These are phyloP conservation scores for Xylocopa sonorina DNA, from an alignment of 1,140 invertebrate genomes.

Conservation along the genomic window DNA sequence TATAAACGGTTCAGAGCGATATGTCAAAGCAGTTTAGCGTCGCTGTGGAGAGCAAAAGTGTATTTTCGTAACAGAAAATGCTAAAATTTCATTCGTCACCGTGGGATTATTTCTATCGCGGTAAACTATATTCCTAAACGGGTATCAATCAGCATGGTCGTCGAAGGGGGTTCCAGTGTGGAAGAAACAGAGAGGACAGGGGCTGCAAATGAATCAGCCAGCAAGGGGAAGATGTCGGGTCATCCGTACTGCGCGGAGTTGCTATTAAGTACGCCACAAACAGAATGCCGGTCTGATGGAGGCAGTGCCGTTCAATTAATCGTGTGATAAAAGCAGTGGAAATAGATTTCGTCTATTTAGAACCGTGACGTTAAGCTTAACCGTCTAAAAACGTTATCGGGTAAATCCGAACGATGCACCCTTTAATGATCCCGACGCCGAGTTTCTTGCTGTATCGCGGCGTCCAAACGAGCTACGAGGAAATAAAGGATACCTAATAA, in stretches of 20 bases:
- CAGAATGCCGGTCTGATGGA: constrained; percentile 40
- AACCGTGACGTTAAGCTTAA: constrained; percentile 8
- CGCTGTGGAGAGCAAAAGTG: too few relatives aligned
- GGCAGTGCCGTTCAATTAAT: constrained; percentile 69
- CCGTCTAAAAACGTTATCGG: constrained; percentile 6
- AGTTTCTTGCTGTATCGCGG: background rate
- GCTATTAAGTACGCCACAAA: constrained; percentile 65
- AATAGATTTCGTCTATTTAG: constrained; percentile 38
- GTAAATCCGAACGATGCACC: background rate
- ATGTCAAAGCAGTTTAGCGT: too few relatives aligned
- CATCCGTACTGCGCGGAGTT: constrained; percentile 59
- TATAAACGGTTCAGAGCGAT: too few relatives aligned
- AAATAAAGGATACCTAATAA: background rate
- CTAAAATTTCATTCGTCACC: too few relatives aligned
- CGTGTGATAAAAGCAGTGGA: constrained; percentile 22
- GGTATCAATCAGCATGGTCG: constrained; percentile 35
- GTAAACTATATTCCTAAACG: too few relatives aligned
- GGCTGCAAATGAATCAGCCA: constrained; percentile 53
- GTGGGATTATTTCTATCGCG: too few relatives aligned
- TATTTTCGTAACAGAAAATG: too few relatives aligned
- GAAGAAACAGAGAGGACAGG: constrained; percentile 36
- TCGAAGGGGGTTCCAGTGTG: constrained; percentile 19
- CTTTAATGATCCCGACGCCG: background rate
- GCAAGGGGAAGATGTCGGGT: constrained; percentile 43
- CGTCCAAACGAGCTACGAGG: too few relatives aligned